phyloP scores from a whole-genome alignment of 2,888 invertebrate species.

The Poecilobothrus nobilitatus region DNA sequence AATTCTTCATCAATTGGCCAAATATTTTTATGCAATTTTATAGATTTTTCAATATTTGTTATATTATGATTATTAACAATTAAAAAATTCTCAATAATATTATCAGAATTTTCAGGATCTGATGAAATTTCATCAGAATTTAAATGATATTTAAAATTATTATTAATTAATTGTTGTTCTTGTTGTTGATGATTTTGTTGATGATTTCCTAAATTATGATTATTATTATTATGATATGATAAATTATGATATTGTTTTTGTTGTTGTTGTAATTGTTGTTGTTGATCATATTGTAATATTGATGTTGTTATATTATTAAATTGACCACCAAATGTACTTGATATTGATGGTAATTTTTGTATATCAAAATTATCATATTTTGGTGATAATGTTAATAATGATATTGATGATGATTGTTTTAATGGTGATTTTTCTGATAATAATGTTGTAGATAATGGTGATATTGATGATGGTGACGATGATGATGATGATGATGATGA shows the following conservation, averaged over 20 bases:
- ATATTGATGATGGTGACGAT: conserved; percentile 15
- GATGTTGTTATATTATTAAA: conserved; percentile 20
- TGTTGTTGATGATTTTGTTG: neutral
- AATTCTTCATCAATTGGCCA: conserved; percentile 37
- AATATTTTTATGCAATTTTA: conserved; percentile 42
- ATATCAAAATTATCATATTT: conserved; percentile 18
- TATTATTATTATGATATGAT: neutral
- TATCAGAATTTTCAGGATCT: neutral
- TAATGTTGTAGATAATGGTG: conserved; percentile 16
- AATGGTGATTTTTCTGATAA: too few species aligned
- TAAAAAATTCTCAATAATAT: neutral
- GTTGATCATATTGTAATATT: conserved; percentile 14
- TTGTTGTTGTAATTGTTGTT: conserved; percentile 20
- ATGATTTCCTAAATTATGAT: neutral
- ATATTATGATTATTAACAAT: conserved; percentile 17
- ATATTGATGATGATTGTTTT: too few species aligned
- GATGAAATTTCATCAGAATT: neutral
- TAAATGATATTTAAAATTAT: neutral
- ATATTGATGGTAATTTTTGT: conserved; percentile 40
- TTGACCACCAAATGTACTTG: conserved; percentile 35
- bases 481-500: too few species aligned
- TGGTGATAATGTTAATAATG: conserved; percentile 14
- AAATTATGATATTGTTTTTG: neutral
- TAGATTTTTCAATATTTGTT: conserved; percentile 32
- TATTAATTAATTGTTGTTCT: neutral